Base-by-base conservation (phyloP, 2,797 vertebrate species). In the Oryzias sinensis region DNA sequence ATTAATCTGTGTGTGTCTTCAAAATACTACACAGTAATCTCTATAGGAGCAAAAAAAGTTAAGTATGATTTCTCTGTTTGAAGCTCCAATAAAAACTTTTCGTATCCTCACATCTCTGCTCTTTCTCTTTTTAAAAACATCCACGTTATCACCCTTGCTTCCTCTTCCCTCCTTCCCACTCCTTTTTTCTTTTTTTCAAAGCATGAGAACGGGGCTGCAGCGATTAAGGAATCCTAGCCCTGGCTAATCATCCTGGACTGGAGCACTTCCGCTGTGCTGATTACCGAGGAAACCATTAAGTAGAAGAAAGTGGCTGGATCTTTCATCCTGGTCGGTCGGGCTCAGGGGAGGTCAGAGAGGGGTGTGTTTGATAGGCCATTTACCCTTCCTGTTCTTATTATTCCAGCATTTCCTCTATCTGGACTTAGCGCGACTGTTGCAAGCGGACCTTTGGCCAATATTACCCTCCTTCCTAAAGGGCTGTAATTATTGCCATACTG, bases 201-300 rank as follows among this genome's bases (percentile, higher is more conserved):
- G 89, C 90, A 88, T 53, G 70, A 90, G 89, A 93, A 89, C 66
- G 62, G 85, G 91, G 81, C 79, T 55, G 56, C 74, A 88, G 88
- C 82, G 79, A 92, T 92, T 89, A 90, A 90, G 87, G 86, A 94
- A 94, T 91, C 88, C 88, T 86, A 93, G 83, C 79, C 88, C 81
- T 80, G 86, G 90, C 83, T 65, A 80, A 94, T 95, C 92, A 88
- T 86, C 84, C 88, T 66, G 74, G 85, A 89, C 87, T 89, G 90
- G 92, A 92, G 89, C 85, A 94, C 92, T 95, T 96, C 94, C 89
- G 71, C 87, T 88, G 77, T 71, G 76, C 90, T 94, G 93, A 95
- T 95, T 95, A 93, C 91, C 79, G 86, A 94, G 93, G 94, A 95
- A 95, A 93, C 92, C 91, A 93, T 94, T 94, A 93, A 89, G 77